Conservation (phyloP, 2,797 vertebrate genomes). For the Adrianichthys oophorus region DNA sequence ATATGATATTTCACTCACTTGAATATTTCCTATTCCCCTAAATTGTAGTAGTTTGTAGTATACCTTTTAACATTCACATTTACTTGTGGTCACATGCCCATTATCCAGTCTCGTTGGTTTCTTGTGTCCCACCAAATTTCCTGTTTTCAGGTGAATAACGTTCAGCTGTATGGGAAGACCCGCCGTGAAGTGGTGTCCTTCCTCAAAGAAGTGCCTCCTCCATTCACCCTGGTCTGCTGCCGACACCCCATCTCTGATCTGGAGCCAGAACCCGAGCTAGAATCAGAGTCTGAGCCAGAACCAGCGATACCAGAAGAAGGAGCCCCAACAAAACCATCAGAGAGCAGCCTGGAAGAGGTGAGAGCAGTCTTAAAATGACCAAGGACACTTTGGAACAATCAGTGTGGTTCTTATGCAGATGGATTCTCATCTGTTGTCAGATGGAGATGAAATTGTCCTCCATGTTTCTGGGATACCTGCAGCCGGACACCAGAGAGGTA, state of each 20-base stretch:
- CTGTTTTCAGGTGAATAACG: conserved; percentile 84
- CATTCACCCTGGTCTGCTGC: conserved; percentile 92
- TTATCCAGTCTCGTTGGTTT: no score
- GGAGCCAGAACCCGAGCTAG: conserved; percentile 71
- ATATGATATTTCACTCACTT: no score
- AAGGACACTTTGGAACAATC: no score
- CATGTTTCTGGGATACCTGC: conserved; percentile 35
- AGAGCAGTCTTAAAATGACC: not conserved
- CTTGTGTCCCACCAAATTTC: no score
- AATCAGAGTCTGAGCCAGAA: conserved; percentile 18
- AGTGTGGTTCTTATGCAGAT: no score
- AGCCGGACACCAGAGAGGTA: conserved; percentile 11
- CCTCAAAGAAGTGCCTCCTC: conserved; percentile 91
- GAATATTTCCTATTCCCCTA: no score
- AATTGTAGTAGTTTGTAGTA: no score
- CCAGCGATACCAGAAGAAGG: not conserved
- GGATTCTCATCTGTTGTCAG: conserved; percentile 25
- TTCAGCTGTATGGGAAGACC: conserved; percentile 88
- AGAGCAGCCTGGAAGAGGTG: conserved; percentile 67
- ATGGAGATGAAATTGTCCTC: conserved; percentile 71
- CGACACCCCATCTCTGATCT: conserved; percentile 77
- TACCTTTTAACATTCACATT: no score
- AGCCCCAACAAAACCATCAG: not conserved
- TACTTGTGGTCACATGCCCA: no score
- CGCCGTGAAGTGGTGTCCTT: conserved; percentile 90